Percentiles rank a stretch among this genome's conserved stretches.
Conservation (phyloP, 2,888 invertebrate genomes). For the Thera obeliscata region DNA sequence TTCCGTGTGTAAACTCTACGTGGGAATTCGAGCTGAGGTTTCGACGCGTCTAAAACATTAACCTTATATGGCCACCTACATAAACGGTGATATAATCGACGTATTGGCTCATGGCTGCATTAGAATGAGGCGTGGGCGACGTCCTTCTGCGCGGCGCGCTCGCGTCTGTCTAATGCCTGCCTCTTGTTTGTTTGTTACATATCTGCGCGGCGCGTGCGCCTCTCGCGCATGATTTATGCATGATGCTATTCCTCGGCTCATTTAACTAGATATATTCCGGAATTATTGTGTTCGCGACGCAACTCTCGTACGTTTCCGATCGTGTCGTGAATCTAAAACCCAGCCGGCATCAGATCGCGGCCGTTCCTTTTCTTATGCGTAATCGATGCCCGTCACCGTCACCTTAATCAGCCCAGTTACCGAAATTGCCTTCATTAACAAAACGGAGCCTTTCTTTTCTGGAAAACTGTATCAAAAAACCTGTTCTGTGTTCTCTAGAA, state of each 20-base stretch:
- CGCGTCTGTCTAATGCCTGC: conserved; percentile 58
- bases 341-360: conserved; percentile 39
- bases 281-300: conserved; percentile 72
- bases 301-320: conserved; percentile 60
- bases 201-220: conserved; percentile 64
- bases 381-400: conserved; percentile 63
- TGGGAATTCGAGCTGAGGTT: conserved; percentile 62
- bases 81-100: conserved; percentile 78
- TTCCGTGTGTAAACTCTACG: conserved; percentile 66
- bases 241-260: conserved; percentile 71
- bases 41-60: conserved; percentile 70
- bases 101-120: conserved; percentile 70
- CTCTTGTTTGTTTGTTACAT: conserved; percentile 48
- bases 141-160: conserved; percentile 70
- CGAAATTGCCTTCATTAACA: conserved; percentile 74
- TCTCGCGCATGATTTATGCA: conserved; percentile 74
- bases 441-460: conserved; percentile 60
- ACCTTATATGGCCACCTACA: conserved; percentile 83
- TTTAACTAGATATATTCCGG: conserved; percentile 78
- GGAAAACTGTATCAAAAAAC: conserved; percentile 65
- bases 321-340: conserved; percentile 69
- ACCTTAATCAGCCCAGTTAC: conserved; percentile 67
- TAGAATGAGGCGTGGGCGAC: conserved; percentile 69
- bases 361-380: conserved; percentile 51
- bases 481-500: conserved; percentile 62